Evolutionary conservation across 2,888 invertebrate species (phyloP), one percentile per base, ranked within the genome.

Genomic region (Electrophaes corylata): DNA sequence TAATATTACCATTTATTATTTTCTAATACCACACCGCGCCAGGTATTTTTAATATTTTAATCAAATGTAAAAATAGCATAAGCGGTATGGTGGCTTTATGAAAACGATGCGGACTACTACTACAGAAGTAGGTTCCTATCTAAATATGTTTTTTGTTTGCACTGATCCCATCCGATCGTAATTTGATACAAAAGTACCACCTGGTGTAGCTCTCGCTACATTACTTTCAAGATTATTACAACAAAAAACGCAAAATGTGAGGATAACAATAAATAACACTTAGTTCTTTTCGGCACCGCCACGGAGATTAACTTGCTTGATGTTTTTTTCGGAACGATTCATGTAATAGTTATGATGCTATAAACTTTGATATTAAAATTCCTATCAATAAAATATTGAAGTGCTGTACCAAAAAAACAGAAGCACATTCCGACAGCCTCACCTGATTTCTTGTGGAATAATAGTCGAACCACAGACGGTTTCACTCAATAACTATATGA

Each of bases 141-240:
- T 45, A 8, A n/a, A 12, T 41, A 40, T 6, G 3, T 55, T 55
- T 48, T 55, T 48, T 37, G 26, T 47, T 43, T 43, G 12, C 29
- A 31, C 18, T 47, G 35, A 58, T 66, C 66, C 65, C 61, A 61
- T 67, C 57, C 69, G 65, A 66, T 67, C 63, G 82, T 83, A 83
- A 85, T 85, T 80, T 76, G 77, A 86, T 81, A 84, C 75, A 78
- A 76, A 73, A 76, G 66, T 63, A 71, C 81, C 87, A 83, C 79
- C 84, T 60, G 75, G 72, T 64, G 73, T 66, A 80, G 82, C 73
- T 75, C 68, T 65, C 64, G 71, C 67, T 71, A 72, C 77, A 78
- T 82, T 78, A 78, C 72, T 70, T 76, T 78, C 79, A 74, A 79
- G 79, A 81, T 80, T 76, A 70, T 57, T 54, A 57, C 33, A 46